Conservation (phyloP, 2,113 vertebrate species). For the Chionodraco myersi region DNA sequence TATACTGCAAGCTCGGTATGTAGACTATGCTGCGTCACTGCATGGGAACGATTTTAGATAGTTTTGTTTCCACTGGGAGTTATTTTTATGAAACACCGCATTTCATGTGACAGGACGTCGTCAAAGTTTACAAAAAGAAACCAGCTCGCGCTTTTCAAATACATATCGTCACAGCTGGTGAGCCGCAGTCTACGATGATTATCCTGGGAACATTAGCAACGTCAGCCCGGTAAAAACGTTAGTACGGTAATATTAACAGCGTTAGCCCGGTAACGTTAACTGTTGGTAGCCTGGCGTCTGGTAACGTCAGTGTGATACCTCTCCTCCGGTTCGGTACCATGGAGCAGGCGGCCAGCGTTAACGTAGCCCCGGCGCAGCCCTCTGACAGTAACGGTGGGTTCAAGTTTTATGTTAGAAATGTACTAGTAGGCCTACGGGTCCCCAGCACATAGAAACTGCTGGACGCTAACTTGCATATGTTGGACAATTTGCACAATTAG, state of each 20-base stretch:
- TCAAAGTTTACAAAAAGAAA: not conserved
- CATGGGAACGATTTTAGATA: not conserved
- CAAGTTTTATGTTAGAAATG: too few species aligned
- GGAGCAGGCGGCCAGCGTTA: constrained; percentile 55
- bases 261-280: too few species aligned
- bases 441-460: too few species aligned
- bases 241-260: too few species aligned
- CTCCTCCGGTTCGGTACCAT: constrained; percentile 29
- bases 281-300: not conserved
- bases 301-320: not conserved
- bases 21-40: not conserved
- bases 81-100: constrained; percentile 21
- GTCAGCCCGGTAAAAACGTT: too few species aligned
- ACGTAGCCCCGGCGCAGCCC: constrained; percentile 27
- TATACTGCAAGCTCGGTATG: too few species aligned
- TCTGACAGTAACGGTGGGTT: constrained; percentile 11
- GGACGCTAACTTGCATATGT: too few species aligned
- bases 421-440: too few species aligned
- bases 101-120: not conserved
- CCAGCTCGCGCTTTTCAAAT: not conserved
- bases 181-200: too few species aligned
- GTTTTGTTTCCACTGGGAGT: constrained; percentile 14
- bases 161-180: too few species aligned
- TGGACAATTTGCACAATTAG: too few species aligned
- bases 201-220: too few species aligned